A percentile compares a stretch with the other conserved stretches of the same genome.
Evolutionary conservation across 2,113 vertebrate genomes (phyloP).

Genomic region (Orientallactaga bullata): DNA sequence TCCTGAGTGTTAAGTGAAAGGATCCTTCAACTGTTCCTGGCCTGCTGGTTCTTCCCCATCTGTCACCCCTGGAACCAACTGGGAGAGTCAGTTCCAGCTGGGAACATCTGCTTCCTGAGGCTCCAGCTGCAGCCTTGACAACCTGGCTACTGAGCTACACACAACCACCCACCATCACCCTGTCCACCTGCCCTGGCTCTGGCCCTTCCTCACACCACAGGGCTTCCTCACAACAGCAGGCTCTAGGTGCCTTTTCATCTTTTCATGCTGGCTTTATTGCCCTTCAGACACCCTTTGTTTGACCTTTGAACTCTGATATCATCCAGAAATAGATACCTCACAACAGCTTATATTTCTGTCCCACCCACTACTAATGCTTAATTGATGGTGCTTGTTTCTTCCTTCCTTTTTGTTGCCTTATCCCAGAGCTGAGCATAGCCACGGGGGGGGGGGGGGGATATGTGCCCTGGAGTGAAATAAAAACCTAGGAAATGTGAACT

Average conservation of each 20-base stretch:
- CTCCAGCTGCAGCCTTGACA: slow-evolving; percentile 50
- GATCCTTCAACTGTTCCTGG: slow-evolving; percentile 2
- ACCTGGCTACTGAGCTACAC: neutral
- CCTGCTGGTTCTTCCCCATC: slow-evolving; percentile 39
- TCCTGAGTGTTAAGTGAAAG: slow-evolving; percentile 46
- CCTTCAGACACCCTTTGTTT: neutral
- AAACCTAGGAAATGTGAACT: neutral
- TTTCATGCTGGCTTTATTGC: neutral
- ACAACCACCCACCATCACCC: neutral
- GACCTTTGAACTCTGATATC: neutral
- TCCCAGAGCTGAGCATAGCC: neutral
- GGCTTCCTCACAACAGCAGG: neutral
- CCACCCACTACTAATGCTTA: neutral
- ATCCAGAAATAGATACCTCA: neutral
- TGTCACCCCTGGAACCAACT: slow-evolving; percentile 42
- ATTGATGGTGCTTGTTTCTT: neutral
- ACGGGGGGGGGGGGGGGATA: neutral
- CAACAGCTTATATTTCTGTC: neutral
- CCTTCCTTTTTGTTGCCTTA: neutral
- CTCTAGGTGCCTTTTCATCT: neutral
- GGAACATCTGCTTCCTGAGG: slow-evolving; percentile 60
- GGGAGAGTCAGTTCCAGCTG: slow-evolving; percentile 27
- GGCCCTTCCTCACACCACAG: neutral
- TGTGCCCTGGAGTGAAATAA: neutral
- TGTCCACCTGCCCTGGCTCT: slow-evolving; percentile 13